A percentile compares a stretch with the other conserved stretches of the same genome.
phyloP scores from a whole-genome alignment of 2,888 invertebrate genomes.

The Chirona hameri region DNA sequence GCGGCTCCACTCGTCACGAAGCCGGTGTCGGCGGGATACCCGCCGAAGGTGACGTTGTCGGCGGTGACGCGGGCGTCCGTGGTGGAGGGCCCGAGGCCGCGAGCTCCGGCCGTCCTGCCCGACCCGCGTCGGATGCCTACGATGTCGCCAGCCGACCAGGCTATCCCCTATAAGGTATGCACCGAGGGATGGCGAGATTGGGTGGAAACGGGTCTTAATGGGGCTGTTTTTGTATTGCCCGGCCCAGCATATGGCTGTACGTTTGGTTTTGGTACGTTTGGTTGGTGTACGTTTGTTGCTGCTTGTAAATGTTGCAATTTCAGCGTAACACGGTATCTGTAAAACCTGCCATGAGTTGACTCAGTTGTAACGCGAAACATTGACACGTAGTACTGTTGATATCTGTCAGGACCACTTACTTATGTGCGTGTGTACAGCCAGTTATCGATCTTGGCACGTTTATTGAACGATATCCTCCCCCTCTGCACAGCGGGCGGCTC shows the following conservation, averaged over 20 bases:
- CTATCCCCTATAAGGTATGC: background rate
- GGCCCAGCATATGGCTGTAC: no score
- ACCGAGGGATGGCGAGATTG: background rate
- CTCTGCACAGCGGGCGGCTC: background rate
- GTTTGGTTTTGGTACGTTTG: no score
- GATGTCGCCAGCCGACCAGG: background rate
- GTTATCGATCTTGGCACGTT: background rate
- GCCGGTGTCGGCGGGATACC: background rate
- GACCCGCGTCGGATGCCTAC: background rate
- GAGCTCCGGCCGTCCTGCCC: background rate
- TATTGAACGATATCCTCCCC: background rate
- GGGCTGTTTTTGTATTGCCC: no score
- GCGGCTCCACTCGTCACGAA: background rate
- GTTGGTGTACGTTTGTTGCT: no score
- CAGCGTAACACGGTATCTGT: no score
- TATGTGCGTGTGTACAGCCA: background rate
- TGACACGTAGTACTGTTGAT: no score
- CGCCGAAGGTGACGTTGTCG: background rate
- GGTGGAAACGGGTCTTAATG: no score
- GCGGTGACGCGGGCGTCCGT: background rate
- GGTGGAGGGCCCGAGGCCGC: constrained; percentile 6
- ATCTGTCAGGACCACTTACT: no score
- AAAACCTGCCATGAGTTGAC: no score
- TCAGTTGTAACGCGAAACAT: no score
- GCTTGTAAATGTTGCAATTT: no score